phyloP scores from a whole-genome alignment of 2,797 vertebrate species.

The Sebastes melanostomus region DNA sequence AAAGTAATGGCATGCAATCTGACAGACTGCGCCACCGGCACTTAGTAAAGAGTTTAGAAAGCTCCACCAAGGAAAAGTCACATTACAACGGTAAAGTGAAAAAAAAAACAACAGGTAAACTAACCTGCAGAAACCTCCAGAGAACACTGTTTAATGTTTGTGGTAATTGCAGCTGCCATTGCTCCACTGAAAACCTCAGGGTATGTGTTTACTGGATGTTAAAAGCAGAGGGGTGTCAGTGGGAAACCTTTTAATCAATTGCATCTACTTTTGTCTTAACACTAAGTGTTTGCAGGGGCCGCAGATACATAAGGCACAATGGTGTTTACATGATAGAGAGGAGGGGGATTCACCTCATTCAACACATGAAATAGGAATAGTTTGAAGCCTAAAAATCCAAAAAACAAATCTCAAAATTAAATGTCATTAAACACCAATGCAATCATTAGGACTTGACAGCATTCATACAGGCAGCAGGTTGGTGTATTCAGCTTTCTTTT shows the following conservation, averaged over 20 bases:
- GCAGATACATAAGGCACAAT: slow-evolving; percentile 29
- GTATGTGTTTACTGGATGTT: neutral
- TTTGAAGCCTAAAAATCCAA: neutral
- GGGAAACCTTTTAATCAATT: neutral
- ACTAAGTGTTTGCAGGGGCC: neutral
- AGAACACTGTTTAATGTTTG: slow-evolving; percentile 43
- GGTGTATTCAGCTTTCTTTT: neutral
- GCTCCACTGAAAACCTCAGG: neutral
- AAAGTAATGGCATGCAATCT: slow-evolving; percentile 16
- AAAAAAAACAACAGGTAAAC: neutral
- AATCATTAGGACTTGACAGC: slow-evolving; percentile 4
- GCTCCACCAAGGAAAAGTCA: neutral
- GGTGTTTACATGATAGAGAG: neutral
- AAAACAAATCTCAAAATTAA: neutral
- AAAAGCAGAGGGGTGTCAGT: neutral
- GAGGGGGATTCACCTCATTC: neutral
- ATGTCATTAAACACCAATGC: neutral
- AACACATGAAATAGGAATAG: neutral
- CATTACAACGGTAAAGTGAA: neutral
- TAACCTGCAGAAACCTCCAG: slow-evolving; percentile 19
- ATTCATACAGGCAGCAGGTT: neutral
- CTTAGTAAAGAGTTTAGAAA: neutral
- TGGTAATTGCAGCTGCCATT: slow-evolving; percentile 44
- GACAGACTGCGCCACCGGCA: neutral
- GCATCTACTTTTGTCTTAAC: neutral